Evolutionary conservation across 1,140 invertebrate species (phyloP).

Genomic region (Coenobita brevimanus): DNA sequence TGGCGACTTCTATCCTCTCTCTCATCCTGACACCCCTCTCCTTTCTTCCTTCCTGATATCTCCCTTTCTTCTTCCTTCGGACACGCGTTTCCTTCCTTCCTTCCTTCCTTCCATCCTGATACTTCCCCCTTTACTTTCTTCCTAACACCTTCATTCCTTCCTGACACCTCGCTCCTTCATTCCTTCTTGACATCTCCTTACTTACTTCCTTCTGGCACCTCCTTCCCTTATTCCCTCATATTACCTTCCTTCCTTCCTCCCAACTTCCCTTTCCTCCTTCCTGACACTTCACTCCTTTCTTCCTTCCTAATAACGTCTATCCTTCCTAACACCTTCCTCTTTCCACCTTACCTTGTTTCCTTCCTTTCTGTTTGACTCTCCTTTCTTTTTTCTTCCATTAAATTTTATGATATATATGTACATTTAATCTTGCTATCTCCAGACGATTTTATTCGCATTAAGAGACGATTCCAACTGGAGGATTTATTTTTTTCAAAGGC

Average conservation of each 20-base stretch:
- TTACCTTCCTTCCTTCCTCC: background rate
- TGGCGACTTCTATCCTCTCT: background rate
- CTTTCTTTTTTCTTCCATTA: too few relatives aligned
- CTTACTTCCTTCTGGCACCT: background rate
- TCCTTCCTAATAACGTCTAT: too few relatives aligned
- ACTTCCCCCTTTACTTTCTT: background rate
- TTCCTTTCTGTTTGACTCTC: too few relatives aligned
- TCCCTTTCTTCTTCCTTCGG: background rate
- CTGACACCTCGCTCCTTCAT: background rate
- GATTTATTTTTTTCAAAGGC: too few relatives aligned
- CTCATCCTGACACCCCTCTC: background rate
- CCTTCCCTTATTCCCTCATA: background rate
- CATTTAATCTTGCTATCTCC: too few relatives aligned
- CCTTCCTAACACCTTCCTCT: too few relatives aligned
- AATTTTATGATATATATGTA: too few relatives aligned
- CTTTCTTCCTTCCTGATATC: background rate
- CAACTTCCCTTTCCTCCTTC: background rate
- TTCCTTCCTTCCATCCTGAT: background rate
- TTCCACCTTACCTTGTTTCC: too few relatives aligned
- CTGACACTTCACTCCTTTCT: too few relatives aligned
- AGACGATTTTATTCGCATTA: too few relatives aligned
- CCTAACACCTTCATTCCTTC: background rate
- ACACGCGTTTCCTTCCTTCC: background rate
- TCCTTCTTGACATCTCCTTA: background rate
- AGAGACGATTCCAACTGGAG: too few relatives aligned